Evolutionary conservation across 2,888 invertebrate genomes (phyloP).

Genomic region (Diaperis boleti): DNA sequence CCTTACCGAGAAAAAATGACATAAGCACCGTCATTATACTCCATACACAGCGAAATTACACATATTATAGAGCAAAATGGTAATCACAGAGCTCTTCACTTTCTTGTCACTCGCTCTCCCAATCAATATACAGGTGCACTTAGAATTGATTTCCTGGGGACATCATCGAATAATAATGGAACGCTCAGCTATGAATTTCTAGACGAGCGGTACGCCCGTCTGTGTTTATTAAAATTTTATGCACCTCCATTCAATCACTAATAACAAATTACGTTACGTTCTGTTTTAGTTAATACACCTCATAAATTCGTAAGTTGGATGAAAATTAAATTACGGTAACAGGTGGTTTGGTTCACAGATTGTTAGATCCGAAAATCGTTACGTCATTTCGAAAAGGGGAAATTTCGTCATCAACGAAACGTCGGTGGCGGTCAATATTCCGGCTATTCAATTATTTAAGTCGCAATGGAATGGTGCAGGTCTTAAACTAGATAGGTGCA

Average conservation of each 20-base stretch:
- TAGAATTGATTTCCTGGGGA: slow-evolving; percentile 1
- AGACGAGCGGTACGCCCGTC: not conserved
- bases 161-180: slow-evolving; percentile 2
- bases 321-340: too few species aligned
- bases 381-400: too few species aligned
- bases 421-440: too few species aligned
- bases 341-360: too few species aligned
- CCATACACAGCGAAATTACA: slow-evolving; percentile 11
- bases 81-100: slow-evolving; percentile 11
- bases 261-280: slow-evolving; percentile 5
- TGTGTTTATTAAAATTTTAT: slow-evolving; percentile 1
- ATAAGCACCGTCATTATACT: slow-evolving; percentile 14
- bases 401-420: too few species aligned
- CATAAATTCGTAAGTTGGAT: slow-evolving; percentile 7
- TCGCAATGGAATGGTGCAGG: too few species aligned
- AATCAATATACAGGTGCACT: not conserved
- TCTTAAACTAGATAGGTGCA: too few species aligned
- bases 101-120: slow-evolving; percentile 4
- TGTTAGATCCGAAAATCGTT: too few species aligned
- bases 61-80: slow-evolving; percentile 6
- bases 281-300: slow-evolving; percentile 3
- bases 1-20: slow-evolving; percentile 5
- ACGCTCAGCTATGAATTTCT: not conserved
- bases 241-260: not conserved
- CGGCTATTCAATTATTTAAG: too few species aligned